Evolutionary conservation across 2,113 vertebrate species (phyloP).

Genomic region (Rhynchopsitta pachyrhyncha): DNA sequence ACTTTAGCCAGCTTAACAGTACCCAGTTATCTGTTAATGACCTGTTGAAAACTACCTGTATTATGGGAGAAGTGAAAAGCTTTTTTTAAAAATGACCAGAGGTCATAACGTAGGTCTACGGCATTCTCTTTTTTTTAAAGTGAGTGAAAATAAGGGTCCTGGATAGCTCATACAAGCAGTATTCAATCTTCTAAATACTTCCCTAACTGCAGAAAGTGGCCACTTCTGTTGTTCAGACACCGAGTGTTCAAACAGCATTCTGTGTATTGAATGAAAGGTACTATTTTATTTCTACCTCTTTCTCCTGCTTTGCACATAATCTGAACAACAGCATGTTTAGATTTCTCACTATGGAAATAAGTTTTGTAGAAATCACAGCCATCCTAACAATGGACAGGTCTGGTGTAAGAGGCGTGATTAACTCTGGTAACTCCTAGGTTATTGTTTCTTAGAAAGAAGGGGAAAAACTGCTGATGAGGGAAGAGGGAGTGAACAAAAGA

Average conservation of each 20-base stretch:
- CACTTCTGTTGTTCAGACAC: neutral
- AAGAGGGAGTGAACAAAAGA: neutral
- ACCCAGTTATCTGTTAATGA: neutral
- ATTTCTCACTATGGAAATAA: neutral
- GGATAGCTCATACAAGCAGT: neutral
- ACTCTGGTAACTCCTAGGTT: accelerated
- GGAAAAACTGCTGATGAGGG: neutral
- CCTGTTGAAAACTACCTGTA: neutral
- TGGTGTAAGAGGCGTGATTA: accelerated
- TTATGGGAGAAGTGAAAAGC: neutral
- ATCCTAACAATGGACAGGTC: neutral
- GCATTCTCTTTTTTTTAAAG: neutral
- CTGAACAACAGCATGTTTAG: neutral
- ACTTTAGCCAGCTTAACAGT: neutral
- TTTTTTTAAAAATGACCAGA: neutral
- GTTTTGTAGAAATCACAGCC: neutral
- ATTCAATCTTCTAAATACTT: neutral
- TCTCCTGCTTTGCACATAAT: neutral
- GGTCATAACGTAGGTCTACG: neutral
- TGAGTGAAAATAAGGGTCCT: neutral
- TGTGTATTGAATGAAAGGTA: neutral
- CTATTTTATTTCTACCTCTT: neutral
- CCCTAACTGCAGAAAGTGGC: neutral
- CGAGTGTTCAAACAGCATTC: neutral
- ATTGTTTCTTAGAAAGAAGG: neutral